phyloP scores from a whole-genome alignment of 2,888 invertebrate species.

The Euclidia mi region DNA sequence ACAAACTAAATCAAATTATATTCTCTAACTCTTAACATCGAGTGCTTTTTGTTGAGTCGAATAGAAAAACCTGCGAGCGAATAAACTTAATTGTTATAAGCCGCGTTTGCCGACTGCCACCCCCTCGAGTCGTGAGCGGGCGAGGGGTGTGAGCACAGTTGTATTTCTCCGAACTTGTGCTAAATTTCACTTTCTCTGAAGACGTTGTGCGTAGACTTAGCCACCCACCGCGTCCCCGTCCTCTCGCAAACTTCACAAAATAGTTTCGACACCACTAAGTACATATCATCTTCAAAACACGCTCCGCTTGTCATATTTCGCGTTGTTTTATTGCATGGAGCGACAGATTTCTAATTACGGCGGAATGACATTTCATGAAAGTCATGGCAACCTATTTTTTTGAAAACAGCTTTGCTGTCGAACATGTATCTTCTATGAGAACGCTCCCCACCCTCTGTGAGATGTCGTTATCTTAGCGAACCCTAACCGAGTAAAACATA shows the following conservation, averaged over 20 bases:
- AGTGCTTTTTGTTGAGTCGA: constrained; percentile 68
- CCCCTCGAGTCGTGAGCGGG: constrained; percentile 71
- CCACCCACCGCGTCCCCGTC: constrained; percentile 77
- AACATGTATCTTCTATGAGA: constrained; percentile 74
- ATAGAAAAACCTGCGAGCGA: constrained; percentile 82
- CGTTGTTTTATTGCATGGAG: constrained; percentile 10
- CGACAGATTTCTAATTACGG: constrained; percentile 8
- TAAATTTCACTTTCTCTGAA: constrained; percentile 90
- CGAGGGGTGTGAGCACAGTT: constrained; percentile 75
- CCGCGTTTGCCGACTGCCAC: constrained; percentile 82
- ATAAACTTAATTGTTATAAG: constrained; percentile 90
- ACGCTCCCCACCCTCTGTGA: constrained; percentile 79
- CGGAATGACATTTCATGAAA: constrained; percentile 21
- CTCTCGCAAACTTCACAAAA: constrained; percentile 76
- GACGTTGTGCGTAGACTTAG: constrained; percentile 88
- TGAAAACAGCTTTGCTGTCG: constrained; percentile 39
- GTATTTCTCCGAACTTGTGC: constrained; percentile 89
- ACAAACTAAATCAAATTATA: constrained; percentile 55
- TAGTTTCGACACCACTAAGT: constrained; percentile 67
- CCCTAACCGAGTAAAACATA: constrained; percentile 89
- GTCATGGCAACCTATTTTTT: constrained; percentile 37
- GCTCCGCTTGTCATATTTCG: constrained; percentile 36
- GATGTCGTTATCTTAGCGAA: constrained; percentile 88
- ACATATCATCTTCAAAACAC: constrained; percentile 55
- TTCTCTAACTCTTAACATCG: constrained; percentile 53